phyloP scores from a whole-genome alignment of 1,140 invertebrate species.

The Mizuhopecten yessoensis region DNA sequence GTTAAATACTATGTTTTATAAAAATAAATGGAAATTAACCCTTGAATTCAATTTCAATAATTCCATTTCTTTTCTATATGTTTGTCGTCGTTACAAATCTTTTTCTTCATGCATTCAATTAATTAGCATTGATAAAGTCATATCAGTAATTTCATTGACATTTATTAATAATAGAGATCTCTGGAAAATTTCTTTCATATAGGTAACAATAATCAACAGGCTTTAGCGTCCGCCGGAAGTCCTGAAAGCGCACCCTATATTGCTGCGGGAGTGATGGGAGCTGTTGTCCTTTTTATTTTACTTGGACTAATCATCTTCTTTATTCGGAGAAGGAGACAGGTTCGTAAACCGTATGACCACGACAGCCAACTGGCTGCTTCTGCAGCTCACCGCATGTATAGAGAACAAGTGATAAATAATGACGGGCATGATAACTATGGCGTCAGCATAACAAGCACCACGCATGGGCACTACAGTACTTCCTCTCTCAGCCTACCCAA shows the following conservation, averaged over 20 bases:
- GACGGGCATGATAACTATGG: slow-evolving; percentile 15
- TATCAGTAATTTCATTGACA: no score
- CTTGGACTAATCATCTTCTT: slow-evolving; percentile 47
- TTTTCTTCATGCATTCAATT: no score
- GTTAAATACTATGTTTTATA: no score
- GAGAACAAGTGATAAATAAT: not conserved
- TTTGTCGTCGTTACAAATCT: no score
- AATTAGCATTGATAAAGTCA: no score
- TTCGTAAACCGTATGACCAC: slow-evolving; percentile 55
- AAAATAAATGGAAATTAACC: no score
- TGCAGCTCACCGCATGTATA: slow-evolving; percentile 18
- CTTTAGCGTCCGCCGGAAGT: slow-evolving; percentile 42
- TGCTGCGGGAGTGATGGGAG: slow-evolving; percentile 51
- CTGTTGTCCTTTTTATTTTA: slow-evolving; percentile 45
- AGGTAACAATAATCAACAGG: not conserved
- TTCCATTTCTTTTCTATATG: no score
- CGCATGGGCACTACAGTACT: slow-evolving; percentile 31
- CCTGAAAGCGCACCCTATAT: slow-evolving; percentile 51
- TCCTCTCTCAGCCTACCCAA: not conserved
- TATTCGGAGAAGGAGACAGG: slow-evolving; percentile 54
- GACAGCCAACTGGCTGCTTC: slow-evolving; percentile 36
- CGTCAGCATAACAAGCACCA: not conserved
- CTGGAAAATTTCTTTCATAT: not conserved
- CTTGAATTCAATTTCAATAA: no score
- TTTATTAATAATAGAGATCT: not conserved